phyloP scores from a whole-genome alignment of 2,888 invertebrate species.

The Mesoligia furuncula region DNA sequence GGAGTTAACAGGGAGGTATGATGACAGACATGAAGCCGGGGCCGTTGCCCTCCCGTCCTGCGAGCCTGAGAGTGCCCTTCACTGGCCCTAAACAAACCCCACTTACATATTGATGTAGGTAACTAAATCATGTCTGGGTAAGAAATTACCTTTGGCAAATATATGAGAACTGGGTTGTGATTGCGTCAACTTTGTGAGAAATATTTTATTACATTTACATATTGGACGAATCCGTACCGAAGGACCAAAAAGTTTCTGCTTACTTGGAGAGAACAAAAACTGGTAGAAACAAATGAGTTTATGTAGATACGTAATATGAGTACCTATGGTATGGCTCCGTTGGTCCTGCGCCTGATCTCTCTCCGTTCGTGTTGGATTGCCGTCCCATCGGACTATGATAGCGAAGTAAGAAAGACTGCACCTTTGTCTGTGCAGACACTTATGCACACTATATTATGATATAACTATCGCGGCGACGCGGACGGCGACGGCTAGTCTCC shows the following conservation, averaged over 20 bases:
- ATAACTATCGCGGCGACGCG: neutral
- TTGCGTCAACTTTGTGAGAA: conserved; percentile 38
- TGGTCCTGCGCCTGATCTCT: neutral
- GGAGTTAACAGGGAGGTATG: conserved; percentile 47
- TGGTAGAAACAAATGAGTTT: conserved; percentile 3
- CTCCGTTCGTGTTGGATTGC: neutral
- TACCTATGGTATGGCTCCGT: neutral
- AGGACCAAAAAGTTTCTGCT: conserved; percentile 29
- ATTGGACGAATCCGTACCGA: conserved; percentile 11
- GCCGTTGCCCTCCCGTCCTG: conserved; percentile 70
- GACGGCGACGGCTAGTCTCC: neutral
- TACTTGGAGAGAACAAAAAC: conserved; percentile 32
- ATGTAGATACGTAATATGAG: neutral
- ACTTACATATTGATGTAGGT: conserved; percentile 60
- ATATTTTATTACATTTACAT: conserved; percentile 38
- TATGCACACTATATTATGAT: no score
- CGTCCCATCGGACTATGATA: neutral
- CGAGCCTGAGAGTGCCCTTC: conserved; percentile 69
- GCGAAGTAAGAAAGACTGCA: neutral
- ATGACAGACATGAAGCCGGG: conserved; percentile 63
- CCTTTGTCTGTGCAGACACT: neutral
- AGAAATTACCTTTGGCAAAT: conserved; percentile 60
- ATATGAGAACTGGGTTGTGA: conserved; percentile 43
- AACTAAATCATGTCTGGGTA: conserved; percentile 58
- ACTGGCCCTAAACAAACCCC: conserved; percentile 68